Conservation (phyloP, 2,113 vertebrate genomes). For the Periophthalmodon schlosseri region DNA sequence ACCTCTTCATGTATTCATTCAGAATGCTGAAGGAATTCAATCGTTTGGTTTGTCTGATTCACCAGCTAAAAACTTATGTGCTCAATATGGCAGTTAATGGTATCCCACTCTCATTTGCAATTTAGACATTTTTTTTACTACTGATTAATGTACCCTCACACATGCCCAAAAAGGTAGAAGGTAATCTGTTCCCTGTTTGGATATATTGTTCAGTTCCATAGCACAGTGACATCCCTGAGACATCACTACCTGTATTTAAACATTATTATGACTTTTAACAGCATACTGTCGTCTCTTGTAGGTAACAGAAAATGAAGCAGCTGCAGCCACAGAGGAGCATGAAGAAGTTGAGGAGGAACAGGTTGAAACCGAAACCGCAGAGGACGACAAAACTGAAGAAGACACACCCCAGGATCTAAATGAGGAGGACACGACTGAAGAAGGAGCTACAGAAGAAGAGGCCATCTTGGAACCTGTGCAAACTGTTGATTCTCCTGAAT, state of each 20-base stretch:
- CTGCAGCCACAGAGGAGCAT: not conserved
- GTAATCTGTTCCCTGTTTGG: not conserved
- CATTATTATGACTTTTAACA: not conserved
- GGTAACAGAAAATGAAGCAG: not conserved
- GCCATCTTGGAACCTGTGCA: conserved; percentile 11
- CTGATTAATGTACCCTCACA: no score
- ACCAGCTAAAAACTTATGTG: no score
- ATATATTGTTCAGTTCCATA: not conserved
- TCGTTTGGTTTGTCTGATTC: no score
- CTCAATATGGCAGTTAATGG: no score
- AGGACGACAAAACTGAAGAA: conserved; percentile 6
- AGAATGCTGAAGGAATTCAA: no score
- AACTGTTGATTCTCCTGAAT: conserved; percentile 1
- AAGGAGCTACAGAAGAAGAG: not conserved
- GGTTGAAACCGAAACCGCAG: not conserved
- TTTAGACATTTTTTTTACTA: no score
- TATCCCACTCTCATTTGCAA: no score
- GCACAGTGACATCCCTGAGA: no score
- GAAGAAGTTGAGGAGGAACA: not conserved
- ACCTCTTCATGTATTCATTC: no score
- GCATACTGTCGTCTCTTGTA: not conserved
- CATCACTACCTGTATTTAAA: no score
- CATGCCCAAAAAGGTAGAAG: not conserved
- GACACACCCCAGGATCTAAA: conserved; percentile 21
- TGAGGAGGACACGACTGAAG: conserved; percentile 26